Conservation (phyloP, 2,113 vertebrate species). For the Tylochromis polylepis region DNA sequence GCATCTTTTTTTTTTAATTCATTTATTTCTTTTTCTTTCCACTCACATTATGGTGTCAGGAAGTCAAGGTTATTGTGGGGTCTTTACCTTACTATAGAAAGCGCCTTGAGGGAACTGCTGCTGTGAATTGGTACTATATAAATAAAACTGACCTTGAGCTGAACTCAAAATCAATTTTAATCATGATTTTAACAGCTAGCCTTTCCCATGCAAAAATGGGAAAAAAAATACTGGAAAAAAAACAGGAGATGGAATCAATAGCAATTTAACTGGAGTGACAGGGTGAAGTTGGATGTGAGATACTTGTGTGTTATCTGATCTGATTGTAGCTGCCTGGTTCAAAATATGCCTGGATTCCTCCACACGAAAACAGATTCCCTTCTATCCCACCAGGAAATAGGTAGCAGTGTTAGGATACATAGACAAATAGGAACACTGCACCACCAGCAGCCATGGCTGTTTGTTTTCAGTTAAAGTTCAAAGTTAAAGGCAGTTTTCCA, state of each 20-base stretch:
- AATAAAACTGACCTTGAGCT: neutral
- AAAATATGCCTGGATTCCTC: neutral
- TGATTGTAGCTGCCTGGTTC: neutral
- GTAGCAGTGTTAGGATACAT: neutral
- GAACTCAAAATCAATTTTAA: slow-evolving; percentile 13
- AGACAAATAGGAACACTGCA: neutral
- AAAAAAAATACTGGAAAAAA: neutral
- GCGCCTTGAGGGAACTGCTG: neutral
- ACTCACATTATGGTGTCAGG: neutral
- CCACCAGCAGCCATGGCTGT: neutral
- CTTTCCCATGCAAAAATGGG: neutral
- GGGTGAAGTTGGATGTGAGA: neutral
- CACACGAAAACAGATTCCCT: neutral
- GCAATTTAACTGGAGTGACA: neutral
- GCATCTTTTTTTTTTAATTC: neutral
- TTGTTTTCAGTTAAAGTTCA: slow-evolving; percentile 31
- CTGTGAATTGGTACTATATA: neutral
- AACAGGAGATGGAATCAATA: neutral
- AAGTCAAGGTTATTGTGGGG: slow-evolving; percentile 12
- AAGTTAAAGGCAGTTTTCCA: neutral
- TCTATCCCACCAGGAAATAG: neutral
- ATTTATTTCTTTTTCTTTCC: neutral
- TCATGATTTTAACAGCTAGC: neutral
- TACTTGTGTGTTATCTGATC: neutral
- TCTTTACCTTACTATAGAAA: neutral